phyloP scores from a whole-genome alignment of 1,140 invertebrate genomes.

The Macrobrachium rosenbergii region DNA sequence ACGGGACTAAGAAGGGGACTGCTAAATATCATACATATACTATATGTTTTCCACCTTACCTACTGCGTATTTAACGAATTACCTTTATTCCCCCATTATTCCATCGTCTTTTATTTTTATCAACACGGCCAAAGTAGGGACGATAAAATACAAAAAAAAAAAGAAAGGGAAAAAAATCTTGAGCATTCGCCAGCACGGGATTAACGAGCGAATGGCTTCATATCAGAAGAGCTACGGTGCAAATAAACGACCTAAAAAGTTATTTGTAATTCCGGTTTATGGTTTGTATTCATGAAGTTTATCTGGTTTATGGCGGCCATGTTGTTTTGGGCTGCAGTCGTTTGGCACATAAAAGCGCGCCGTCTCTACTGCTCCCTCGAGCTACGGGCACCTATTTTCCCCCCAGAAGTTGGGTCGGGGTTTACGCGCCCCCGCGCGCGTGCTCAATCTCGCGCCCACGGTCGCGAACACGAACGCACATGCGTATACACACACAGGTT shows the following conservation, averaged over 20 bases:
- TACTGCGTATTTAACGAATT: too few species aligned
- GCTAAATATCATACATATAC: too few species aligned
- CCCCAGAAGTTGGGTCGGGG: neutral
- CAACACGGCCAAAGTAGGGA: neutral
- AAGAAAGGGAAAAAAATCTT: neutral
- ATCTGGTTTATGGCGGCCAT: constrained; percentile 34
- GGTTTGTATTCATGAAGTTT: constrained; percentile 43
- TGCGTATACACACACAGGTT: neutral
- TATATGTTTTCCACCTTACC: too few species aligned
- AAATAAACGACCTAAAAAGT: constrained; percentile 27
- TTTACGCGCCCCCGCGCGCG: neutral
- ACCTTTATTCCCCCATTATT: too few species aligned
- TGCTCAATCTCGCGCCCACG: neutral
- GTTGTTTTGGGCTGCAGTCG: constrained; percentile 29
- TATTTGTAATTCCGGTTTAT: constrained; percentile 40
- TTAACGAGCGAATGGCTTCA: constrained; percentile 30
- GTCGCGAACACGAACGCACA: too few species aligned
- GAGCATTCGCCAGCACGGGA: neutral
- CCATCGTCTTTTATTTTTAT: neutral
- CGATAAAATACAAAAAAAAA: too few species aligned
- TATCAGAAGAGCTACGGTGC: neutral
- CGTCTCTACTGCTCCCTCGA: neutral
- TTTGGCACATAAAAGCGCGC: constrained; percentile 24
- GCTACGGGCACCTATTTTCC: neutral
- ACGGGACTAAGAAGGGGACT: too few species aligned